phyloP scores from a whole-genome alignment of 1,140 invertebrate species.

The Drosophila leontia region DNA sequence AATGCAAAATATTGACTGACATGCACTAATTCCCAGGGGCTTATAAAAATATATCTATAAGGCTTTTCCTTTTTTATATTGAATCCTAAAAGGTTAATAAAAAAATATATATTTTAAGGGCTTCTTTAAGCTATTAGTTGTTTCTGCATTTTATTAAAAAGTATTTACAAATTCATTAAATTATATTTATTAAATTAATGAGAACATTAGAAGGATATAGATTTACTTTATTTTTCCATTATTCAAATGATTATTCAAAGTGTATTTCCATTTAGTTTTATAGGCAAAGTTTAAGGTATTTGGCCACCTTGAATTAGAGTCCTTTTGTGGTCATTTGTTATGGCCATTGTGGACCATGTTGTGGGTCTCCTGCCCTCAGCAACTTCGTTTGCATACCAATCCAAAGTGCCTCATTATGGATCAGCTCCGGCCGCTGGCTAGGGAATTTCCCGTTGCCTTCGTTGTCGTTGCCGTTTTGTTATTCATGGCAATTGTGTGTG shows the following conservation, averaged over 20 bases:
- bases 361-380: conserved; percentile 10
- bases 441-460: conserved; percentile 19
- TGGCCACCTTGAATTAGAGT: conserved; percentile 5
- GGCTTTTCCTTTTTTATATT: neutral
- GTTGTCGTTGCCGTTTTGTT: conserved; percentile 35
- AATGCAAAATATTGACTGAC: neutral
- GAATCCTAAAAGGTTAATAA: neutral
- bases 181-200: no score
- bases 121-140: no score
- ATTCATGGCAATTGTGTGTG: conserved; percentile 73
- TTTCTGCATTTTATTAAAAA: no score
- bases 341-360: conserved; percentile 21
- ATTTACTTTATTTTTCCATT: neutral
- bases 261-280: neutral
- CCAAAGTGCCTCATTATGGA: conserved; percentile 62
- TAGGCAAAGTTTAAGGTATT: neutral
- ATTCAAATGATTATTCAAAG: neutral
- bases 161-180: neutral
- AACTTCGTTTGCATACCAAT: conserved; percentile 65
- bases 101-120: neutral
- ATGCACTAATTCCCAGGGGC: neutral
- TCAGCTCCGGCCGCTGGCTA: conserved; percentile 17
- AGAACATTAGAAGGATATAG: no score
- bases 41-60: neutral
- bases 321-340: conserved; percentile 9